A percentile compares a stretch with the other conserved stretches of the same genome.
Conservation (phyloP, 2,888 invertebrate species). For the Dynastes maya region DNA sequence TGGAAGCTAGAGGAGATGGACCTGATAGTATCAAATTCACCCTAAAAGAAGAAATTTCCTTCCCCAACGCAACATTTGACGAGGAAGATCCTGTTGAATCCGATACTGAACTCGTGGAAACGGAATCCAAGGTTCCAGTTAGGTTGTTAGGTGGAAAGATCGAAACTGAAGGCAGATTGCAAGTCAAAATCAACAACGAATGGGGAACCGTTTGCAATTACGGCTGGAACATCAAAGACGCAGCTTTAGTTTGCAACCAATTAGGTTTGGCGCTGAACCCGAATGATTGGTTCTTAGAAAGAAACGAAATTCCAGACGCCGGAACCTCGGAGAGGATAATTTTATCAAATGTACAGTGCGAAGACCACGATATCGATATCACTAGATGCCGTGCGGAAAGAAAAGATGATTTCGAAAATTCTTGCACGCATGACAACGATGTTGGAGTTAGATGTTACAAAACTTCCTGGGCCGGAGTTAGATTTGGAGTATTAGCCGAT, state of each 20-base stretch:
- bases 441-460: slow-evolving; percentile 92
- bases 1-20: slow-evolving; percentile 86
- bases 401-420: slow-evolving; percentile 86
- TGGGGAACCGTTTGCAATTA: slow-evolving; percentile 99
- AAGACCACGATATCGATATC: slow-evolving; percentile 91
- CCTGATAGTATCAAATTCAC: slow-evolving; percentile 88
- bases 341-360: slow-evolving; percentile 91
- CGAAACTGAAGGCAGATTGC: slow-evolving; percentile 88
- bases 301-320: slow-evolving; percentile 85
- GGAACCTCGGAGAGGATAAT: slow-evolving; percentile 85
- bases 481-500: slow-evolving; percentile 91
- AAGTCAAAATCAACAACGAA: slow-evolving; percentile 86
- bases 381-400: slow-evolving; percentile 89
- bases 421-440: slow-evolving; percentile 89
- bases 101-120: slow-evolving; percentile 76
- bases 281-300: slow-evolving; percentile 89
- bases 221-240: slow-evolving; percentile 93
- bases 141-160: slow-evolving; percentile 87
- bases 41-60: slow-evolving; percentile 81
- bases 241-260: slow-evolving; percentile 96
- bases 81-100: slow-evolving; percentile 70
- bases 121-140: slow-evolving; percentile 80
- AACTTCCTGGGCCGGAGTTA: slow-evolving; percentile 94
- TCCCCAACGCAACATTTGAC: slow-evolving; percentile 77
- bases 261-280: slow-evolving; percentile 94